A percentile compares a stretch with the other conserved stretches of the same genome.
Conservation (phyloP, 37 sponge, comb jelly and placozoan species). For the Halichondria panicea region DNA sequence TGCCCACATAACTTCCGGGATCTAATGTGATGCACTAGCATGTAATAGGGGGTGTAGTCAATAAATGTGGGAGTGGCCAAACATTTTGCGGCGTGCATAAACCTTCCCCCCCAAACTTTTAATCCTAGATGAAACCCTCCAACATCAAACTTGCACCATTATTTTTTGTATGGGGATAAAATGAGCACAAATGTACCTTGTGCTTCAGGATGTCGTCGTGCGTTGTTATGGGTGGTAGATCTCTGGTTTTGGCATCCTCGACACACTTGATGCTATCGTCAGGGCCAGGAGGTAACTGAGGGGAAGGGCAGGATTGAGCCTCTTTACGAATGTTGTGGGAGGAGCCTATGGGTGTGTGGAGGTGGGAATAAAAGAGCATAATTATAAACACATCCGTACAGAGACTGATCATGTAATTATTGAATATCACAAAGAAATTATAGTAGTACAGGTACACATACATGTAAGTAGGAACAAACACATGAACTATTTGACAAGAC, state of each 20-base stretch:
- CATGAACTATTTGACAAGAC: too few relatives aligned
- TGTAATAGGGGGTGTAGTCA: too few relatives aligned
- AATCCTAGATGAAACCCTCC: too few relatives aligned
- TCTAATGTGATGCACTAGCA: too few relatives aligned
- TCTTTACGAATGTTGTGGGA: not conserved
- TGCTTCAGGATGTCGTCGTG: constrained; percentile 14
- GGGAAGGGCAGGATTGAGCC: not conserved
- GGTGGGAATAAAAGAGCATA: not conserved
- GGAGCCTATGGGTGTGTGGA: not conserved
- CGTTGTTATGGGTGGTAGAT: not conserved
- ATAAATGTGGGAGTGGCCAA: too few relatives aligned
- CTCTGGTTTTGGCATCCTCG: constrained; percentile 17
- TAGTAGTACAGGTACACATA: not conserved
- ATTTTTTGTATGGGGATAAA: not conserved
- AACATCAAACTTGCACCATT: too few relatives aligned
- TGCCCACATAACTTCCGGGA: too few relatives aligned
- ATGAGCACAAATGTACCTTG: not conserved
- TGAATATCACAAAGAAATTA: not conserved
- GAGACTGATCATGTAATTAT: not conserved
- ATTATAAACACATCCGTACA: not conserved
- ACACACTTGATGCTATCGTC: constrained; percentile 25
- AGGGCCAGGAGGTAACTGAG: not conserved
- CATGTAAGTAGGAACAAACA: too few relatives aligned
- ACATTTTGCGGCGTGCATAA: too few relatives aligned
- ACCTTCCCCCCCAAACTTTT: too few relatives aligned